Conservation (phyloP, 1,140 invertebrate genomes). For the Lasioglossum albipes region DNA sequence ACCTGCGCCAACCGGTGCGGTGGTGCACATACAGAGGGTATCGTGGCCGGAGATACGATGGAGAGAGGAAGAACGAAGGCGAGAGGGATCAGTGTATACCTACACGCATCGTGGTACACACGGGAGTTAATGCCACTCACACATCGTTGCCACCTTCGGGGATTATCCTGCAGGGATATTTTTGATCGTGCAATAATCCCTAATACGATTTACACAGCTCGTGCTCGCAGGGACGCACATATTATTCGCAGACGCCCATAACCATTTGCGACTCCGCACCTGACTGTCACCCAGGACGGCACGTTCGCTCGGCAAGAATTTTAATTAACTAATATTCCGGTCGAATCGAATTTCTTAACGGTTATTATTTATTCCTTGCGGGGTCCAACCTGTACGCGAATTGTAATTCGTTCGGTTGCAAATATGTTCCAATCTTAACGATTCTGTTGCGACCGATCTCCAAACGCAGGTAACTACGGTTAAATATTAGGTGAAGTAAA, state of each 20-base stretch:
- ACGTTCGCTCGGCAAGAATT: constrained; percentile 11
- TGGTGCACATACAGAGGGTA: constrained; percentile 4
- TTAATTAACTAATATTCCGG: constrained; percentile 20
- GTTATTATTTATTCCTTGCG: not conserved
- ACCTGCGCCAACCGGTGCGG: not conserved
- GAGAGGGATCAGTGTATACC: constrained; percentile 52
- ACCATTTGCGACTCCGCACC: constrained; percentile 56
- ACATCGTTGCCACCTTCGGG: constrained; percentile 68
- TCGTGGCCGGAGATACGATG: constrained; percentile 14
- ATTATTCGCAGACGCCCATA: constrained; percentile 51
- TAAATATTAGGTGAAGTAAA: no score
- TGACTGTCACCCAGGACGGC: constrained; percentile 38
- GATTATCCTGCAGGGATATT: constrained; percentile 79
- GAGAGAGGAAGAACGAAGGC: constrained; percentile 48
- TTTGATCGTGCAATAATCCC: constrained; percentile 80
- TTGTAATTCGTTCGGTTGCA: no score
- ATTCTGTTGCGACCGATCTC: no score
- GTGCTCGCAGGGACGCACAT: constrained; percentile 67
- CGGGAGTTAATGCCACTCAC: constrained; percentile 74
- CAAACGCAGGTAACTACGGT: no score
- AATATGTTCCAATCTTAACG: no score
- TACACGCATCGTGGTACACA: constrained; percentile 55
- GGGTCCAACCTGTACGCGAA: no score
- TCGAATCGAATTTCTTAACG: not conserved
- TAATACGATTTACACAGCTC: constrained; percentile 79